Evolutionary conservation across 1,140 invertebrate genomes (phyloP).

Genomic region (Calephelis virginiensis): DNA sequence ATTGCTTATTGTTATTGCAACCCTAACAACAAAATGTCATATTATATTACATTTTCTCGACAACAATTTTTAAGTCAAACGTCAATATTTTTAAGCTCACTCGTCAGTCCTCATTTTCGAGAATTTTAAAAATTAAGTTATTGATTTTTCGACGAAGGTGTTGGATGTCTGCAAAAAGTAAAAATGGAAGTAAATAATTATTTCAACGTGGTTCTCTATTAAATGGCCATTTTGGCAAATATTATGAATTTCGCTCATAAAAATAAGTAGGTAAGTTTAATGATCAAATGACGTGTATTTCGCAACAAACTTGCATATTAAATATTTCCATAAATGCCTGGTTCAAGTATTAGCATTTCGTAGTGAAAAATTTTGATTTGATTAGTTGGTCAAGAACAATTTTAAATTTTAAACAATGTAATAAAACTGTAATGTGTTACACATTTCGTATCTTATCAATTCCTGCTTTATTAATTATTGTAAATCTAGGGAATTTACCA

Average conservation of each 20-base stretch:
- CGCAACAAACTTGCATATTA: constrained; percentile 27
- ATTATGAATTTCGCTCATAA: constrained; percentile 51
- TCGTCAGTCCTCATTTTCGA: neutral
- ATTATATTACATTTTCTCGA: constrained; percentile 11
- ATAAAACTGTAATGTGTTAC: neutral
- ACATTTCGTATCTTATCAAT: constrained; percentile 5
- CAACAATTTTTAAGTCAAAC: constrained; percentile 3
- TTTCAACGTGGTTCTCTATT: neutral
- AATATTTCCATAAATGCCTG: constrained; percentile 15
- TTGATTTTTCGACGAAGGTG: constrained; percentile 54
- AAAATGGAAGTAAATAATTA: constrained; percentile 19
- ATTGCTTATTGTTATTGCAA: neutral
- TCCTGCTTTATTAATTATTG: neutral
- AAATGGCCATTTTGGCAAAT: constrained; percentile 17
- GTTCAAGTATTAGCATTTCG: neutral
- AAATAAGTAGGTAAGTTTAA: constrained; percentile 53
- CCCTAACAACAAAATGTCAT: neutral
- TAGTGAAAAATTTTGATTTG: neutral
- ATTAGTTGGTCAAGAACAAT: neutral
- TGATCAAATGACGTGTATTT: constrained; percentile 62
- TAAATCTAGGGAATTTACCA: neutral
- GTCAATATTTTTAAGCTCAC: constrained; percentile 18
- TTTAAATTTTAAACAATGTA: neutral
- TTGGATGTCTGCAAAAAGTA: constrained; percentile 19
- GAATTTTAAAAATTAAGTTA: constrained; percentile 50